Base-by-base conservation (phyloP, 2,113 vertebrate species). In the Caloenas nicobarica region DNA sequence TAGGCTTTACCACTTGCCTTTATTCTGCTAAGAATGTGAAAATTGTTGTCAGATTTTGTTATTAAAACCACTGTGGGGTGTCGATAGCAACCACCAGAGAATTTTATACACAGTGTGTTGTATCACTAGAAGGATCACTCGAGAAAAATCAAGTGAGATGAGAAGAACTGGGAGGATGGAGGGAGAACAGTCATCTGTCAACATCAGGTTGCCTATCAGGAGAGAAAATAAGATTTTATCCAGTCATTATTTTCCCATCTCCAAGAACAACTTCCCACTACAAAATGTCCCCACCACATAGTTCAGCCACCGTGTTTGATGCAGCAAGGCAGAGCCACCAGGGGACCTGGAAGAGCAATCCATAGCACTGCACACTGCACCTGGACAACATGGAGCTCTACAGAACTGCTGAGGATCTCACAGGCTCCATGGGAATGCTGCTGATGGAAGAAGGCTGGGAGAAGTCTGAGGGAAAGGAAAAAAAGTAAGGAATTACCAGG, bases 291-390 rank as follows among this genome's bases (percentile, higher is more conserved):
- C 58, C 60, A 64, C 12, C 17, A 7, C 60, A 53, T 16, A 66
- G 60, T 54, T 92, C 56, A 66, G 51, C 50, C 84, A 66, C n/a
- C 2, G 0, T 8, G 15, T 42, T 56, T 34, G 48, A 76, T 24
- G 44, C n/a, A 54, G 73, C 0, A 0, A 84, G 72, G 58, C 80
- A 74, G 40, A 85, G n/a, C 7, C 38, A 36, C 1, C 0, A 7
- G 9, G 44, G 17, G 33, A 62, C 36, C 33, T 77, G 80, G 36
- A 81, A 83, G 31, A 89, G 23, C 14, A 65, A 83, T 33, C 9
- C 3, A 28, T 1, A 92, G 60, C 54, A 36, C 22, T 36, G 70
- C 29, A 51, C 2, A 1, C 57, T 48, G 69, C 2, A 26, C 50
- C 81, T 82, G 56, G 46, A 74, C 38, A 57, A 71, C 0, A 1